phyloP scores from a whole-genome alignment of 2,113 vertebrate genomes.

The Cynoglossus semilaevis region DNA sequence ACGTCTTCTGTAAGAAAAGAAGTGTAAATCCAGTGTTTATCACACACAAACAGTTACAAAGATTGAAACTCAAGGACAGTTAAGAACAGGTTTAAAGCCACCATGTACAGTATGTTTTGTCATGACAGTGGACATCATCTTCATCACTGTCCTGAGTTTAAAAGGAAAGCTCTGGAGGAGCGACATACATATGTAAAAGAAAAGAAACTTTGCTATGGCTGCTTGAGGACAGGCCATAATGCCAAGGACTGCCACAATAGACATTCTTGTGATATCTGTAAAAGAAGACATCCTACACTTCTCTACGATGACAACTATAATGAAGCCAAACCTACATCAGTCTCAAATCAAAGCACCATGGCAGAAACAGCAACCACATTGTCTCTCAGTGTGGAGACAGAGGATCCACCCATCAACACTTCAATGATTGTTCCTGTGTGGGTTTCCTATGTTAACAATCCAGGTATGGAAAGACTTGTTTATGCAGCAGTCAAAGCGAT shows the following conservation, averaged over 20 bases:
- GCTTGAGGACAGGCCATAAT: not conserved
- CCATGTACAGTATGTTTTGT: too few relatives aligned
- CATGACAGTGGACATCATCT: constrained; percentile 1
- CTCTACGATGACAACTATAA: constrained; percentile 1
- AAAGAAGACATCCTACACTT: constrained; percentile 3
- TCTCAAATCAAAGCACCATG: not conserved
- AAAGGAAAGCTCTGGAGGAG: constrained; percentile 1
- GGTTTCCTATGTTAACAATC: not conserved
- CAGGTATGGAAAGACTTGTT: not conserved
- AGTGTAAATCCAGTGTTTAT: not conserved
- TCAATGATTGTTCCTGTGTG: constrained; percentile 19
- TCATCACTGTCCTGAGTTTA: constrained; percentile 10
- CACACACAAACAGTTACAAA: not conserved
- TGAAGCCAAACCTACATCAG: not conserved
- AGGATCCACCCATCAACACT: not conserved
- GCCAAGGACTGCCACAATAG: constrained; percentile 1
- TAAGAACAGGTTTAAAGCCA: too few relatives aligned
- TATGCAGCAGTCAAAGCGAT: constrained; percentile 9
- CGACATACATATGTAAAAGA: constrained; percentile 7
- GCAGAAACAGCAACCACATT: constrained; percentile 1
- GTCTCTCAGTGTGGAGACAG: not conserved
- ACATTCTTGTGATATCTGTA: not conserved
- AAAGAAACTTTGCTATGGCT: constrained; percentile 13
- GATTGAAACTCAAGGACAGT: not conserved
- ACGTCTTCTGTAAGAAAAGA: too few relatives aligned